Conservation (phyloP, 1,140 invertebrate species). For the Physella acuta region DNA sequence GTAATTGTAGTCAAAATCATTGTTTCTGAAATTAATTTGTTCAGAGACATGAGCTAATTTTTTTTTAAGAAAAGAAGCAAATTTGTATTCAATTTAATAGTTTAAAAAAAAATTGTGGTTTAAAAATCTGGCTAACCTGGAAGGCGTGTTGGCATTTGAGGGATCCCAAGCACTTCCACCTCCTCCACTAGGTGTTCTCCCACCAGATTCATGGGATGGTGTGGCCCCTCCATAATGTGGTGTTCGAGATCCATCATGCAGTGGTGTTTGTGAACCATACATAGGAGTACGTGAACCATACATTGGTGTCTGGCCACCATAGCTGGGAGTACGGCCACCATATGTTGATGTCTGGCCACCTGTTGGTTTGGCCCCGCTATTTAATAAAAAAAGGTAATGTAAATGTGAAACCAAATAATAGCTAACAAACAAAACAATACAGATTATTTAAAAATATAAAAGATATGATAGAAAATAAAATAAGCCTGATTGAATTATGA, state of each 20-base stretch:
- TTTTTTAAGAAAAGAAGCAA: too few species aligned
- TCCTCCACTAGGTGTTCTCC: constrained; percentile 72
- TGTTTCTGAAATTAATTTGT: too few species aligned
- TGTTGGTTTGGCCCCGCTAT: constrained; percentile 26
- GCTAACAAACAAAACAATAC: too few species aligned
- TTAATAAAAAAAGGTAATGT: too few species aligned
- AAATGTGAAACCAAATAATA: too few species aligned
- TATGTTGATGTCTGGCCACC: constrained; percentile 23
- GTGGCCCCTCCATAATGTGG: constrained; percentile 92
- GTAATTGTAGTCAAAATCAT: constrained; percentile 76
- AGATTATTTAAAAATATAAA: too few species aligned
- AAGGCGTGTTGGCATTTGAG: constrained; percentile 79
- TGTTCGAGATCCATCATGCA: constrained; percentile 83
- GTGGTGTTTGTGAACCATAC: constrained; percentile 84
- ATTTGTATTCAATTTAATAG: background rate
- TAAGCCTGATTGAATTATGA: background rate
- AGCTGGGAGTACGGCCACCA: constrained; percentile 67
- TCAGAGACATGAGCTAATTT: too few species aligned
- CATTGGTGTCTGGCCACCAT: constrained; percentile 57
- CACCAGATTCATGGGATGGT: constrained; percentile 79
- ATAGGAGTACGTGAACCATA: constrained; percentile 66
- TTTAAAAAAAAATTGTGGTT: background rate
- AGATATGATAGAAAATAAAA: constrained; percentile 4
- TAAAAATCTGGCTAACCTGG: constrained; percentile 61
- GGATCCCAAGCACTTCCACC: constrained; percentile 80